Evolutionary conservation across 1,140 invertebrate genomes (phyloP), one percentile per base, ranked within the genome.

Genomic region (Carcinoscorpius rotundicauda): DNA sequence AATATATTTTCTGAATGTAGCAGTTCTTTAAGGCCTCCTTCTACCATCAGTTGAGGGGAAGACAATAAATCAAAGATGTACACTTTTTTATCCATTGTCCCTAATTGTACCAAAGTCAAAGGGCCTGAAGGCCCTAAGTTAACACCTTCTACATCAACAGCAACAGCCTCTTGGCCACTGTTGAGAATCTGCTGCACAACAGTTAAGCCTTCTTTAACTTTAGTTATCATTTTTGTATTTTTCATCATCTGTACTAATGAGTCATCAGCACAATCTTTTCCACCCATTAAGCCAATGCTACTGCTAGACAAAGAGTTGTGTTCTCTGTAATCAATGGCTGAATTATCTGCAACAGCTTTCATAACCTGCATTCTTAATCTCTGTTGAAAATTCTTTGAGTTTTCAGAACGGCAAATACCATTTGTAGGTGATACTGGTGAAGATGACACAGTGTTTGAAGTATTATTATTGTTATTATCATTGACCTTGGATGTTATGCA

Each of bases 101-200:
- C 89, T 67, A 97, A 84, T 77, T 95, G 91, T 70, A 95, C 81
- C 49, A 95, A 76, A 0, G 91, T 95, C 49, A 96, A 78, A 70
- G 73, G 72, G 8, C 77, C 77, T 6, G 66, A 72, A 85, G 85
- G 10, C 3, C 91, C 91, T 52, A 94, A 78, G 79, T 94, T 95
- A 5, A 95, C 87, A 29, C 92, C 92, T 79, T 96, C 92, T 71
- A 88, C 92, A 76, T 95, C 92, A 69, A 94, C 84, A 0, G 88
- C 87, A 50, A 95, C 76, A 49, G 78, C 75, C 70, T 82, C 82
- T 58, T 80, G 79, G n/a, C 71, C 70, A 0, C 64, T 60, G 10
- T 66, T 82, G 71, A 90, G 81, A 63, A 95, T 86, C 60, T 87
- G 85, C 52, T 88, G 86, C 49, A 91, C 82, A 62, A 93, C 81